phyloP scores from a whole-genome alignment of 2,888 invertebrate species.

The Panzeria rudis region DNA sequence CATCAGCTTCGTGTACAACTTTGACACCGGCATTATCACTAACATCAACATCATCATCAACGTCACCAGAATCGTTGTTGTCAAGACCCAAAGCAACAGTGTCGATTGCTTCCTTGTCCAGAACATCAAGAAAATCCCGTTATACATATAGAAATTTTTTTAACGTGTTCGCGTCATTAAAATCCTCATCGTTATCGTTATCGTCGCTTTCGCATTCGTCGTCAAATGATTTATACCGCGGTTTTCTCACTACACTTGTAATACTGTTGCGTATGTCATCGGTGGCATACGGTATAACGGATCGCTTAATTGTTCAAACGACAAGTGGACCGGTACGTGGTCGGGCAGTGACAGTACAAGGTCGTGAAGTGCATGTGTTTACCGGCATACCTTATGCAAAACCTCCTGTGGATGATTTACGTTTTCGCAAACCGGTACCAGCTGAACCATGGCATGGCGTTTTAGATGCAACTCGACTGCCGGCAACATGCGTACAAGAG shows the following conservation, averaged over 20 bases:
- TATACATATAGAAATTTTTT: conserved; percentile 15
- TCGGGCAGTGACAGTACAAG: conserved; percentile 90
- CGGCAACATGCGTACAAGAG: conserved; percentile 95
- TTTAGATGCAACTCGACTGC: conserved; percentile 90
- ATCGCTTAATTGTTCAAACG: conserved; percentile 92
- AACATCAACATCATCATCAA: conserved; percentile 25
- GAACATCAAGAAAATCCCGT: conserved; percentile 62
- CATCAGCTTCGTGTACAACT: conserved; percentile 29
- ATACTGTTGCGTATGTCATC: conserved; percentile 79
- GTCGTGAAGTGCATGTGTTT: conserved; percentile 94
- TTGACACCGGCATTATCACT: conserved; percentile 28
- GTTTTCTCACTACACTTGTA: conserved; percentile 75
- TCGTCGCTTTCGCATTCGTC: conserved; percentile 39
- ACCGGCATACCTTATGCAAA: conserved; percentile 96
- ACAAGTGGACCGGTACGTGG: conserved; percentile 92
- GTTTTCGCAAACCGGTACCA: conserved; percentile 93
- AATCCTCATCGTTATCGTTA: conserved; percentile 21
- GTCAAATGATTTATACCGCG: conserved; percentile 71
- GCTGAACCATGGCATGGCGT: conserved; percentile 95
- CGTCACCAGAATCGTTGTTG: conserved; percentile 1
- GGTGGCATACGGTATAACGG: conserved; percentile 83
- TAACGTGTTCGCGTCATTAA: conserved; percentile 34
- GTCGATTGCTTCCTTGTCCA: conserved; percentile 26
- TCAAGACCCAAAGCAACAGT: conserved; percentile 2
- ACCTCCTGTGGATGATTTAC: conserved; percentile 92